phyloP scores from a whole-genome alignment of 2,797 vertebrate species.

The Hypotaenidia okinawae region DNA sequence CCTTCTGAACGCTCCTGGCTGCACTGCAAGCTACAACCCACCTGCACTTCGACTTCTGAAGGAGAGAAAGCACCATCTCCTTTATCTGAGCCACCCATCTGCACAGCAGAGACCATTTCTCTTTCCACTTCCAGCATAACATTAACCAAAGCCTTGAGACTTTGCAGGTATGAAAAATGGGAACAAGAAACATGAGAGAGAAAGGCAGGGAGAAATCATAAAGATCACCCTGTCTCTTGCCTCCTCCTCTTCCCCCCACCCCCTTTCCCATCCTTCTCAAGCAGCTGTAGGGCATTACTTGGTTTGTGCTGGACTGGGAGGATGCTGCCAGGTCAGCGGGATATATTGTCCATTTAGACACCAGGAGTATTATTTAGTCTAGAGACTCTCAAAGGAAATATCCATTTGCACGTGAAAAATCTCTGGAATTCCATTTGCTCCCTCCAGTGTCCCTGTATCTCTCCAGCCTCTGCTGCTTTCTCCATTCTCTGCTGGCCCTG shows the following conservation, averaged over 20 bases:
- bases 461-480: constrained; percentile 19
- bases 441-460: constrained; percentile 37
- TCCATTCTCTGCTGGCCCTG: neutral
- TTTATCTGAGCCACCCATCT: neutral
- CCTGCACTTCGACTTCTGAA: neutral
- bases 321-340: constrained; percentile 42
- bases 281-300: neutral
- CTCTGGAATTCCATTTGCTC: constrained; percentile 75
- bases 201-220: neutral
- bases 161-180: neutral
- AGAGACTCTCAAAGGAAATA: constrained; percentile 76
- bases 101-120: neutral
- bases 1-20: neutral
- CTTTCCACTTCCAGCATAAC: neutral
- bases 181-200: neutral
- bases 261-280: neutral
- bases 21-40: neutral
- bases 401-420: constrained; percentile 76
- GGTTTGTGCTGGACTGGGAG: neutral
- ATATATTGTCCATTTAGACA: constrained; percentile 49
- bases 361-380: constrained; percentile 79
- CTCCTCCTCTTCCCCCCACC: neutral
- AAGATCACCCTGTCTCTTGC: neutral
- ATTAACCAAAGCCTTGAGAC: neutral
- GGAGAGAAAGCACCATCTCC: neutral